Conservation (phyloP, 2,888 invertebrate species). For the Meliscaeva auricollis region DNA sequence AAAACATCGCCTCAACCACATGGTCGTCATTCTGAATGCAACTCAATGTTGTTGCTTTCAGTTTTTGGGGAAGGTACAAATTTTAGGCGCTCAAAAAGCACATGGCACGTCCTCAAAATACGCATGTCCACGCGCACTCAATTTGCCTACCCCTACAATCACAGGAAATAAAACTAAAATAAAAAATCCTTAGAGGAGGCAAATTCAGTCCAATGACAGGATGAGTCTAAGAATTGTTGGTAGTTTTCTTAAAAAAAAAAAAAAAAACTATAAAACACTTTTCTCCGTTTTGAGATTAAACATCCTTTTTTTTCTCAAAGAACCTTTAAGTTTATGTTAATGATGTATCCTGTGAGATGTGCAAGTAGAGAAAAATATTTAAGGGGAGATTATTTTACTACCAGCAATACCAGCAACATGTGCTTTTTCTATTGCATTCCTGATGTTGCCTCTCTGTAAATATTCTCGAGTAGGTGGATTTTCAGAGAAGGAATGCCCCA, state of each 20-base stretch:
- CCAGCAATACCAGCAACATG: slow-evolving; percentile 70
- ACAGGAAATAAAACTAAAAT: slow-evolving; percentile 59
- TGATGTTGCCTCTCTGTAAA: slow-evolving; percentile 45
- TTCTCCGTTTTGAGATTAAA: slow-evolving; percentile 28
- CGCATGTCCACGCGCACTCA: slow-evolving; percentile 71
- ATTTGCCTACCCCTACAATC: slow-evolving; percentile 68
- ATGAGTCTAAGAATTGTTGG: slow-evolving; percentile 67
- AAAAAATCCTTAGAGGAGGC: slow-evolving; percentile 54
- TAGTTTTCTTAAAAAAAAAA: slow-evolving; percentile 27
- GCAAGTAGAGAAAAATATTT: neutral
- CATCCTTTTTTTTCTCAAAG: slow-evolving; percentile 11
- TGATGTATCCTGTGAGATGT: slow-evolving; percentile 17
- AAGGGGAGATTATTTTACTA: slow-evolving; percentile 24
- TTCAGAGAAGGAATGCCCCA: slow-evolving; percentile 74
- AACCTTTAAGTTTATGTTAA: slow-evolving; percentile 31
- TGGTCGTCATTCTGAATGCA: slow-evolving; percentile 50
- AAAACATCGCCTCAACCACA: slow-evolving; percentile 57
- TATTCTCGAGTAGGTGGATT: slow-evolving; percentile 74
- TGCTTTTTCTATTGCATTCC: slow-evolving; percentile 58
- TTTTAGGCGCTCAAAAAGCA: slow-evolving; percentile 76
- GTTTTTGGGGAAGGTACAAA: slow-evolving; percentile 75
- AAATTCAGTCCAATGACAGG: slow-evolving; percentile 72
- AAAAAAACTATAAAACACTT: slow-evolving; percentile 6
- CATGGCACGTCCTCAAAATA: slow-evolving; percentile 57
- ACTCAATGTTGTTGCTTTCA: slow-evolving; percentile 57